phyloP scores from a whole-genome alignment of 2,797 vertebrate genomes.

The Loris lydekkerianus region DNA sequence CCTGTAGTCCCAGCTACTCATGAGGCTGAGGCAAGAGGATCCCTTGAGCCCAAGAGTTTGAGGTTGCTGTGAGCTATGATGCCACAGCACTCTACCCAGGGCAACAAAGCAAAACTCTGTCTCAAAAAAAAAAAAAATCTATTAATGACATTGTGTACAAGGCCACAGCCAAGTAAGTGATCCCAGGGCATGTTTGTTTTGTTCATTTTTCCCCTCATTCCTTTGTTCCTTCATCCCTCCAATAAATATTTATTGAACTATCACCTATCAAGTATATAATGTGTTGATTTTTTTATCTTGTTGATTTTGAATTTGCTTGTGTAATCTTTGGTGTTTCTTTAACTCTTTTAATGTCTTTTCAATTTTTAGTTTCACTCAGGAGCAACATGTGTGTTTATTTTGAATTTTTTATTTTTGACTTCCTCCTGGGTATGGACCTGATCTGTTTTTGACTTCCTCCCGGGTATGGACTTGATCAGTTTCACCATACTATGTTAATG shows the following conservation, averaged over 20 bases:
- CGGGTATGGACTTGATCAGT: neutral
- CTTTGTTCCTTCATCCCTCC: constrained; percentile 40
- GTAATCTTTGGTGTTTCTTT: constrained; percentile 53
- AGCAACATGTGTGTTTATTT: constrained; percentile 14
- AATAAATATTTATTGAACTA: constrained; percentile 49
- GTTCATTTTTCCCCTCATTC: constrained; percentile 26
- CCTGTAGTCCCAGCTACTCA: no score
- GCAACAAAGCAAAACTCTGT: neutral
- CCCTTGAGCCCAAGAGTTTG: neutral
- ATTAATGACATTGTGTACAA: neutral
- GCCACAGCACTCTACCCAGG: neutral
- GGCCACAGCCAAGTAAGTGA: neutral
- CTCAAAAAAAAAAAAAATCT: neutral
- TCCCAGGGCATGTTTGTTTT: neutral
- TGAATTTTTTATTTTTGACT: constrained; percentile 56
- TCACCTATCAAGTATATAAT: neutral
- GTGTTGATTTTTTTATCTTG: constrained; percentile 21
- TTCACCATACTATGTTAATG: neutral
- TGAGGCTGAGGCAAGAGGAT: neutral
- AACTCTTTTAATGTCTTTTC: constrained; percentile 60
- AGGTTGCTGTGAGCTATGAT: neutral
- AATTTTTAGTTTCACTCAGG: neutral
- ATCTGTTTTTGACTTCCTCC: neutral
- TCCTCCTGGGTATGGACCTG: constrained; percentile 1
- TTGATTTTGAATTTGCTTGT: constrained; percentile 62